Evolutionary conservation across 2,888 invertebrate species (phyloP), one percentile per base, ranked within the genome.

Genomic region (Nebria salina): DNA sequence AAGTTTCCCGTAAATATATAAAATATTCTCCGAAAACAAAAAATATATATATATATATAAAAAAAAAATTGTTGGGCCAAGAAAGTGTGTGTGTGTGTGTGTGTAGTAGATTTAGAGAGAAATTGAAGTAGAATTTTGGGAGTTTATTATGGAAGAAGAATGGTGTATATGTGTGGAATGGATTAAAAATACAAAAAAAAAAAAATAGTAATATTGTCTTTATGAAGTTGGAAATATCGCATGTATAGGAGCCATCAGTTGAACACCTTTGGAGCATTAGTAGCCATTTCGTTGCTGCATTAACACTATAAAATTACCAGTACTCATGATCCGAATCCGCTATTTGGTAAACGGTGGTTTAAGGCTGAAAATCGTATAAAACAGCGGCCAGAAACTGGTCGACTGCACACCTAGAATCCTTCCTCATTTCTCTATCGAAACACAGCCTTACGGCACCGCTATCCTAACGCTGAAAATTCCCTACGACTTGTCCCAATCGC

Each of bases 251-350:
- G 84, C 85, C 88, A 89, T 89, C 88, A 88, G 86, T 86, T 86
- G 87, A 87, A 88, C 88, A 88, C 89, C 88, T 89, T 85, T 86
- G 85, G 86, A 87, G 86, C 88, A 89, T 88, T 89, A 89, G 89
- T 88, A 88, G 89, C 88, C 89, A 89, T 89, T 89, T 89, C 88
- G 86, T 86, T 85, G 87, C 86, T 86, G 87, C 86, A 86, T 87
- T 87, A 87, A 87, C 87, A 87, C 87, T 87, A 85, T 83, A 84
- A 85, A 87, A 87, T 87, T 87, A 87, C 86, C 84, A 81, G 83
- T 82, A 82, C 75, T 80, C 78, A 83, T 83, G 83, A 83, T 75
- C 82, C 83, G 84, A 84, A 83, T 83, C 81, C 81, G 75, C 78
- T 84, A 79, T 73, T 7, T 54, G 8, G 11, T 83, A 65, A 72